Evolutionary conservation across 1,140 invertebrate genomes (phyloP), one percentile per base, ranked within the genome.

Genomic region (Aleiodes sp.): DNA sequence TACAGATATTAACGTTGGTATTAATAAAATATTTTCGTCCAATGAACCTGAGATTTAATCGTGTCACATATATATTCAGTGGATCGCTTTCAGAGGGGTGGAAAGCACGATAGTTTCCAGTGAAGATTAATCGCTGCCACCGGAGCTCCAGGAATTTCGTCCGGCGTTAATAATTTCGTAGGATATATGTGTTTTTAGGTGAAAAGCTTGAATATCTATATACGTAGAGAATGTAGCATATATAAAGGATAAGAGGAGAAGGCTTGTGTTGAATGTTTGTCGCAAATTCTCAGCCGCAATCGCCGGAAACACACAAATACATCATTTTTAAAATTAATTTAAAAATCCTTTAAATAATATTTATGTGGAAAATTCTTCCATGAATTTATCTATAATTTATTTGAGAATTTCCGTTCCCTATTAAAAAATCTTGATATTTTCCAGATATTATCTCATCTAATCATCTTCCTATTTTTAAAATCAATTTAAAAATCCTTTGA

Each of bases 111-210:
- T 65, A 65, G 43, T 57, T 57, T 31, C 43, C 39, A 26, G 63
- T 43, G 14, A 66, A 66, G 64, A 67, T 67, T 60, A 67, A 67
- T 67, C 33, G 65, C 39, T 21, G 56, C 56, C 21, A 67, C 56
- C 65, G 65, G 65, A 59, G 65, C 65, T 33, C 65, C 33, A 67
- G 65, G 56, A 67, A 67, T 67, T 67, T 60, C 52, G 56, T 67
- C 52, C 56, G 52, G 39, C 65, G 35, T 67, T 67, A 67, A 67
- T 67, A 67, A 67, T 67, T 67, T 46, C 14, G 28, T 37, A 29
- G 56, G 26, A 67, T 67, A 66, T 31, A 57, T 67, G 29, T 10
- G 46, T 52, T 52, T 52, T 52, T 24, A 16, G 19, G 41, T 10
- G 16, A 52, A 16, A 12, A 26, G 46, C 21, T 52, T 52, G 46